Base-by-base conservation (phyloP, 2,113 vertebrate species). In the Galbula dea region DNA sequence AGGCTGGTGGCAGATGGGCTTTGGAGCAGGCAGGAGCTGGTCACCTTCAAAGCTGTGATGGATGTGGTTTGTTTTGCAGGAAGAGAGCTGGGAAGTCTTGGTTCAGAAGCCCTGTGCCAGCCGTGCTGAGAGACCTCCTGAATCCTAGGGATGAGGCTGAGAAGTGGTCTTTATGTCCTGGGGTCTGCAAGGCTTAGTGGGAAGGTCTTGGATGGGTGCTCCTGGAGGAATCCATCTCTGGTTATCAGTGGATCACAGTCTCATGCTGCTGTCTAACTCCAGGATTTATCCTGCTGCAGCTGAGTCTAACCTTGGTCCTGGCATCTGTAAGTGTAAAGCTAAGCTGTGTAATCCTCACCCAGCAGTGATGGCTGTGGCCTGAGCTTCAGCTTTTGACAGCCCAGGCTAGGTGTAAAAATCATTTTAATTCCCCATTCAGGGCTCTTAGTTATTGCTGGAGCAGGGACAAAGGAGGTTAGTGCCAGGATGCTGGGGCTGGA, bases 271-370 rank as follows among this genome's bases (percentile, higher is more conserved):
- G 6, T 23, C 1, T 20, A 80, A 65, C 63, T 32, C 36, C 67
- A 9, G 82, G 85, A n/a, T 91, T 93, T 88, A 73, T 45, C 54
- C 66, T 29, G 57, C 52, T 77, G 0, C 29, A 16, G 68, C 88
- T 4, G 12, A 32, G 67, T 7, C 52, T 45, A 5, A 39, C 0
- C 79, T 72, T 3, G 29, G 51, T 30, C 45, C 68, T 15, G 45
- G 58, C 36, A 18, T 76, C 59, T 61, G 55, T 51, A 81, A 69
- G 41, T 5, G 34, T 1, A 5, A 36, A 37, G 79, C 58, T 83
- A 37, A 84, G 41, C 93, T 37, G 71, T 18, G 76, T 89, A 95
- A 96, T 94, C 88, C 92, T 52, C 73, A 34, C 51, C 68, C 67
- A 48, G 80, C 29, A 5, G 14, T 4, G 4, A 21, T 0, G 8